A percentile compares a stretch with the other conserved stretches of the same genome.
Evolutionary conservation across 1,140 invertebrate genomes (phyloP).

Genomic region (Hylyphantes graminicola): DNA sequence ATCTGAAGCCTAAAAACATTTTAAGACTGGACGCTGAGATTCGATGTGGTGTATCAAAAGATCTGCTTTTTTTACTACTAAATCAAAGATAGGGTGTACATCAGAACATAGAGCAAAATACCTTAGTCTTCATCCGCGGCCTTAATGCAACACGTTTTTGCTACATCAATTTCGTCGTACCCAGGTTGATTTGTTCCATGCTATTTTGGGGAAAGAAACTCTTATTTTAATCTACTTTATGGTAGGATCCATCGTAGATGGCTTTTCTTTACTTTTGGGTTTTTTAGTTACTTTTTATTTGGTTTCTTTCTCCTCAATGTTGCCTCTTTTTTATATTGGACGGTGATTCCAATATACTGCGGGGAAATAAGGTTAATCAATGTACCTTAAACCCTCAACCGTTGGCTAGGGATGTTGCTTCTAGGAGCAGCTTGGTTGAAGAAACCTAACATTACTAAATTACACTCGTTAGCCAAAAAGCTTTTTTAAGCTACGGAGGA

Average conservation of each 20-base stretch:
- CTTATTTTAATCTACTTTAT: conserved; percentile 58
- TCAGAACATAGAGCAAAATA: too few relatives aligned
- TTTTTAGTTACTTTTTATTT: conserved; percentile 36
- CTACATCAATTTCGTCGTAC: conserved; percentile 39
- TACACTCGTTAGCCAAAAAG: conserved; percentile 51
- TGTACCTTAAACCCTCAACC: conserved; percentile 28
- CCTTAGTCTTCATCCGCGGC: not conserved
- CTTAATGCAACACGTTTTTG: conserved; percentile 38
- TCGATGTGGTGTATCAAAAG: not conserved
- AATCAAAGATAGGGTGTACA: conserved; percentile 3
- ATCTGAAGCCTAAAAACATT: not conserved
- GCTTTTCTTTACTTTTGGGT: conserved; percentile 33
- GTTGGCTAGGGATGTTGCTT: conserved; percentile 37
- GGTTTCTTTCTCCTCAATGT: conserved; percentile 19
- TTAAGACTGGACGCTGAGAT: not conserved
- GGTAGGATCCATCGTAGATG: conserved; percentile 24
- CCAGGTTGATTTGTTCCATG: not conserved
- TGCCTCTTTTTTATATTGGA: too few relatives aligned
- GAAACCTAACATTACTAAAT: conserved; percentile 55
- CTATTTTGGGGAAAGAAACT: not conserved
- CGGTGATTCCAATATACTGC: conserved; percentile 29
- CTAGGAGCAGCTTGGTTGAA: conserved; percentile 13
- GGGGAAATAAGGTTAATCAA: conserved; percentile 56
- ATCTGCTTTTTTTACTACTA: not conserved
- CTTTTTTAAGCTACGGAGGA: conserved; percentile 25